Conservation (phyloP, 1,140 invertebrate species). For the Calephelis virginiensis region DNA sequence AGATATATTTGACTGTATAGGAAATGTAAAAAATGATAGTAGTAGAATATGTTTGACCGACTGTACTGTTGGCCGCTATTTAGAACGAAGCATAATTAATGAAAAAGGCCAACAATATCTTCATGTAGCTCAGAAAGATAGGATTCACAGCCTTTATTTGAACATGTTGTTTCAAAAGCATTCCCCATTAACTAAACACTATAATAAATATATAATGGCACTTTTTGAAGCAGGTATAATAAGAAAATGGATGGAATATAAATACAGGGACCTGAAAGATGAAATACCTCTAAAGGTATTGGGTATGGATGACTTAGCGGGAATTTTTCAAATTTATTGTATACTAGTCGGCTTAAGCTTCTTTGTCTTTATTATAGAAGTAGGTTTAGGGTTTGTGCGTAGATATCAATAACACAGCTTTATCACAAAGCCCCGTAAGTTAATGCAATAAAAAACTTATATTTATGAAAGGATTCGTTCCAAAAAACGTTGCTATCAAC, state of each 20-base stretch:
- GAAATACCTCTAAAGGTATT: constrained; percentile 34
- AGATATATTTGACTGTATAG: constrained; percentile 56
- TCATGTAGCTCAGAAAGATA: constrained; percentile 58
- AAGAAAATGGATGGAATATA: constrained; percentile 41
- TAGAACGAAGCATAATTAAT: constrained; percentile 58
- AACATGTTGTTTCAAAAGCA: constrained; percentile 40
- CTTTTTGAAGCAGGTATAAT: constrained; percentile 43
- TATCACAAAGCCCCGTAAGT: no score
- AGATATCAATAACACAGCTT: constrained; percentile 12
- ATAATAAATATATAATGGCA: constrained; percentile 53
- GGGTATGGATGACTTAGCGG: constrained; percentile 38
- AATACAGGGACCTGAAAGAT: constrained; percentile 36
- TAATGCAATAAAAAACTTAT: no score
- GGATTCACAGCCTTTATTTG: constrained; percentile 67
- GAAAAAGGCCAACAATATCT: constrained; percentile 63
- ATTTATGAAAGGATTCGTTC: no score
- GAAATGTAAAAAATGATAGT: constrained; percentile 52
- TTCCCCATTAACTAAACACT: constrained; percentile 48
- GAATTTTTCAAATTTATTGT: constrained; percentile 52
- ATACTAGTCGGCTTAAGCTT: constrained; percentile 38
- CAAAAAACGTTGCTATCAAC: no score
- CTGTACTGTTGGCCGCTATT: constrained; percentile 62
- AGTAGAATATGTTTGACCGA: constrained; percentile 64
- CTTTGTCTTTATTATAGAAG: constrained; percentile 49
- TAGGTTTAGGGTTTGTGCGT: constrained; percentile 28